Evolutionary conservation across 2,797 vertebrate genomes (phyloP).

Genomic region (Cephalopachus bancanus): DNA sequence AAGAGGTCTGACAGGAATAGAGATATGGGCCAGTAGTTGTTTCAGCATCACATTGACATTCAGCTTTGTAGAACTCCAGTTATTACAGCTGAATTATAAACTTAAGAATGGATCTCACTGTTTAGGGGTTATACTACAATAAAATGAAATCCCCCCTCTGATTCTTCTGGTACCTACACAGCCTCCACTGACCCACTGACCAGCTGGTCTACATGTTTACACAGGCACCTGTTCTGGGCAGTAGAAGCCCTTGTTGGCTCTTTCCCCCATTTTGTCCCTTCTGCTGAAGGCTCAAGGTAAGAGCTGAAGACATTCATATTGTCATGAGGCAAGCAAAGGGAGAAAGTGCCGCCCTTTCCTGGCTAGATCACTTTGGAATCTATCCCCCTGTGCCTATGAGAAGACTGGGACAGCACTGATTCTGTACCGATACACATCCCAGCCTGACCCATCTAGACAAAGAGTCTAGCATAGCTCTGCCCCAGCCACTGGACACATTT

Average conservation of each 20-base stretch:
- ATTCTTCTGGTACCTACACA: too few relatives aligned
- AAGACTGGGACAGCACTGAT: neutral
- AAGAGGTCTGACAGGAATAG: neutral
- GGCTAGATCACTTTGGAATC: neutral
- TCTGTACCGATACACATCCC: neutral
- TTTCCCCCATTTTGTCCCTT: neutral
- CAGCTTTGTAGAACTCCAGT: neutral
- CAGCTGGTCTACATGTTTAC: neutral
- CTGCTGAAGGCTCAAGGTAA: neutral
- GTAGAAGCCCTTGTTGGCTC: neutral
- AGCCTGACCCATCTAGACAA: neutral
- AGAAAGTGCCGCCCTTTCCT: neutral
- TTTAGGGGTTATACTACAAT: neutral
- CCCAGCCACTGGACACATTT: neutral
- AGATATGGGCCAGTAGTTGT: neutral
- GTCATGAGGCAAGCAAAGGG: neutral
- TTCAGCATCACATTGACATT: neutral
- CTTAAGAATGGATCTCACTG: neutral
- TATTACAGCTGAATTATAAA: neutral
- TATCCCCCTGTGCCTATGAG: neutral
- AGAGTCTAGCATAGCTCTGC: neutral
- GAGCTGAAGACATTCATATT: neutral
- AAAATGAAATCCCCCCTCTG: too few relatives aligned
- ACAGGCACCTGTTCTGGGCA: neutral
- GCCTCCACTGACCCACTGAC: neutral